Evolutionary conservation across 1,140 invertebrate genomes (phyloP), one percentile per base, ranked within the genome.

Genomic region (Sarcophaga peregrina): DNA sequence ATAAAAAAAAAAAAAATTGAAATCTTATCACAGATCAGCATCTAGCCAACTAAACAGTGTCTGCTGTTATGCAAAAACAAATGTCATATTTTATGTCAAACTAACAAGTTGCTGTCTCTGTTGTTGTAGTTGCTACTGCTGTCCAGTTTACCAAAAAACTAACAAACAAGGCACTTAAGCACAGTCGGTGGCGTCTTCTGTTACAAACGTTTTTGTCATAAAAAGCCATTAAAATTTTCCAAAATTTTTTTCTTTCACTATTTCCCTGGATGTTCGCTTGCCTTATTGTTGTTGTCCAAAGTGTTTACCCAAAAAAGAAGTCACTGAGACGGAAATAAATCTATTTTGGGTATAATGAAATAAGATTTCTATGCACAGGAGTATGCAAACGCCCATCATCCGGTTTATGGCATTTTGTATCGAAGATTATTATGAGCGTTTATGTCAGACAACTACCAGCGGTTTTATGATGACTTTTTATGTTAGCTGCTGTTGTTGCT

Each of bases 51-150:
- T 37, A 37, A 37, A 37, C 54, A 58, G n/a, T 37, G 25, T n/a
- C 54, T 58, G 54, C 54, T 58, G 54, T 58, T 58, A 58, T 58
- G 54, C 54, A 58, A 58, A 58, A 58, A 58, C 15, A 58, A 58
- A 58, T 58, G 11, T 58, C 54, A 58, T 58, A 58, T 58, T 58
- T 58, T 58, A 58, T 58, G 54, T 58, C 54, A 15, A 15, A 58
- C 54, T 58, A 58, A 58, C 54, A 15, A 58, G 54, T 58, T 58
- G 54, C 54, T 58, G 13, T 58, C 13, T 37, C 54, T n/a, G 54
- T 58, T 58, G 25, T 37, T 37, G 25, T 37, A 2, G 25, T 4
- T 37, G 25, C 25, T 37, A 37, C 25, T 37, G 25, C 25, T 37
- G 25, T 37, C 25, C 25, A 37, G 25, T 37, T 37, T 37, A 37